Conservation (phyloP, 2,888 invertebrate species). For the Altica lythri region DNA sequence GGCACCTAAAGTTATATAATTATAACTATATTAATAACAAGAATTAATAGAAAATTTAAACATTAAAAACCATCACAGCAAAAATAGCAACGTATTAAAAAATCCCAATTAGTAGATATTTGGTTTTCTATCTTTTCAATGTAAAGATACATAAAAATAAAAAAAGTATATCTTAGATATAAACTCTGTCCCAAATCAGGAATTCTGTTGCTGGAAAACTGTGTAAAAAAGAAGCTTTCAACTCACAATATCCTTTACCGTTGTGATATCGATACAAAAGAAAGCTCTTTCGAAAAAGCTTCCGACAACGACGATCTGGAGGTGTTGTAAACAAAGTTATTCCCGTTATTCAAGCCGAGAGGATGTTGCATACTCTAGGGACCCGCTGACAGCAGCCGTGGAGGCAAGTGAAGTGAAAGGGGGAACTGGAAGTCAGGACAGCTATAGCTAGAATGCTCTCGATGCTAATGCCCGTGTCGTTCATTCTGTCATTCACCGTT, state of each 20-base stretch:
- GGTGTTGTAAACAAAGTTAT: slow-evolving; percentile 53
- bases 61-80: too few species aligned
- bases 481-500: slow-evolving; percentile 19
- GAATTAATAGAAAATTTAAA: too few species aligned
- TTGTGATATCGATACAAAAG: slow-evolving; percentile 28
- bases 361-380: slow-evolving; percentile 40
- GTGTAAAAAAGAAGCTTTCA: slow-evolving; percentile 19
- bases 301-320: slow-evolving; percentile 39
- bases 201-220: neutral
- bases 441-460: slow-evolving; percentile 50
- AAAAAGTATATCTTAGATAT: too few species aligned
- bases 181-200: neutral
- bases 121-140: too few species aligned
- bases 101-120: too few species aligned
- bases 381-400: slow-evolving; percentile 44
- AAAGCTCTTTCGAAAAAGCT: slow-evolving; percentile 36
- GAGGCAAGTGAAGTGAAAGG: neutral
- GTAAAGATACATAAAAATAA: too few species aligned
- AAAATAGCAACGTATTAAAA: too few species aligned
- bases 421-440: slow-evolving; percentile 47
- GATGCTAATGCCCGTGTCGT: slow-evolving; percentile 41
- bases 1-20: too few species aligned
- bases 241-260: slow-evolving; percentile 23
- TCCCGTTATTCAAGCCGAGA: slow-evolving; percentile 53
- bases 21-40: too few species aligned